These are phyloP conservation scores for Geothlypis trichas DNA, from an alignment of 2,113 vertebrate species.

Conservation along the genomic window DNA sequence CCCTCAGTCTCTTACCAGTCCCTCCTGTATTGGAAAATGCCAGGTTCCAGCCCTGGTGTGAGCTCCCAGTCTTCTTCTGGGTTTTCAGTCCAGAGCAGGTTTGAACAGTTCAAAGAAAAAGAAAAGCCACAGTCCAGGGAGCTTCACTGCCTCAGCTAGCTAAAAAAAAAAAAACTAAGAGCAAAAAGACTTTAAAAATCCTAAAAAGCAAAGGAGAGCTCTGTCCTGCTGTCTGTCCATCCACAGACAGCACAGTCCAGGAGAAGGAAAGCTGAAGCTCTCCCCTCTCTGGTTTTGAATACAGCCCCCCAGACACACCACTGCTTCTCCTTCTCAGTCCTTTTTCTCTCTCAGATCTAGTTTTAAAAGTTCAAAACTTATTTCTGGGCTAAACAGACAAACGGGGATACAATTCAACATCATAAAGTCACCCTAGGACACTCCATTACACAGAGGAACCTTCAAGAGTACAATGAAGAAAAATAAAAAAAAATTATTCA, in stretches of 20 bases:
- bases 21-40: neutral
- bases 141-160: neutral
- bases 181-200: neutral
- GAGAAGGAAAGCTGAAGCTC: neutral
- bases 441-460: neutral
- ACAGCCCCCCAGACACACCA: neutral
- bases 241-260: neutral
- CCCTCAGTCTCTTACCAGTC: neutral
- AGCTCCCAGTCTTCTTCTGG: neutral
- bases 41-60: fast-evolving
- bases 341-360: neutral
- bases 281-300: neutral
- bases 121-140: neutral
- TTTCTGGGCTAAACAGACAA: neutral
- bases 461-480: neutral
- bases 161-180: neutral
- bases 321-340: neutral
- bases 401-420: neutral
- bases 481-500: neutral
- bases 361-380: neutral
- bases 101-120: neutral
- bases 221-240: neutral
- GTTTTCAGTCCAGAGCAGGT: neutral
- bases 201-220: neutral
- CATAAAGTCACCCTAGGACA: neutral